A percentile compares a stretch with the other conserved stretches of the same genome.
Conservation (phyloP, 2,113 vertebrate species). For the Uropsilus gracilis region DNA sequence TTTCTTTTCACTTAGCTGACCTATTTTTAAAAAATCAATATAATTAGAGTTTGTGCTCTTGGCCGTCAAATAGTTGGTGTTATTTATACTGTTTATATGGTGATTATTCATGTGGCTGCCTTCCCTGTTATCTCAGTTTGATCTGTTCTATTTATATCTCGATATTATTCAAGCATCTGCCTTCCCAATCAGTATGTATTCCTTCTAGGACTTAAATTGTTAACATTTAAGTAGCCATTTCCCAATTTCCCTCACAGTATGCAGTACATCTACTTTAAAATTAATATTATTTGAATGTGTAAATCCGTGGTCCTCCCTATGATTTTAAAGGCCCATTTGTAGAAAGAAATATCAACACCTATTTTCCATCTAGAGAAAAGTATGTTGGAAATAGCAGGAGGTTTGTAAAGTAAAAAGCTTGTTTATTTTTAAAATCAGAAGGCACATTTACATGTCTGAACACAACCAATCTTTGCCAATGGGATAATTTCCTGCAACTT, state of each 20-base stretch:
- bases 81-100: slow-evolving; percentile 46
- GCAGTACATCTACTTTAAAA: slow-evolving; percentile 71
- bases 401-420: slow-evolving; percentile 66
- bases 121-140: slow-evolving; percentile 39
- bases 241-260: slow-evolving; percentile 59
- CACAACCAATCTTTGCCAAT: background rate
- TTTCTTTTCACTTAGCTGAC: slow-evolving; percentile 28
- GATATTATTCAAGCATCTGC: slow-evolving; percentile 53
- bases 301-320: background rate
- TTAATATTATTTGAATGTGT: slow-evolving; percentile 69
- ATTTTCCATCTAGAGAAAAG: slow-evolving; percentile 55
- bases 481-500: slow-evolving; percentile 36
- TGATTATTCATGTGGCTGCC: slow-evolving; percentile 8
- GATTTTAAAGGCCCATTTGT: slow-evolving; percentile 56
- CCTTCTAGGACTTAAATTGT: slow-evolving; percentile 65
- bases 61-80: slow-evolving; percentile 28
- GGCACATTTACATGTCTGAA: slow-evolving; percentile 4
- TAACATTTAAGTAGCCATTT: slow-evolving; percentile 75
- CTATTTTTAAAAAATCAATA: background rate
- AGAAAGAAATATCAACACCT: slow-evolving; percentile 20
- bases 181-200: slow-evolving; percentile 54
- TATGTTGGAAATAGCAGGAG: slow-evolving; percentile 38
- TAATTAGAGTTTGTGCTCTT: slow-evolving; percentile 20
- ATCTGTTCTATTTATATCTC: slow-evolving; percentile 35
- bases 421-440: slow-evolving; percentile 64